Conservation (phyloP, 2,888 invertebrate genomes). For the Latheticus oryzae region DNA sequence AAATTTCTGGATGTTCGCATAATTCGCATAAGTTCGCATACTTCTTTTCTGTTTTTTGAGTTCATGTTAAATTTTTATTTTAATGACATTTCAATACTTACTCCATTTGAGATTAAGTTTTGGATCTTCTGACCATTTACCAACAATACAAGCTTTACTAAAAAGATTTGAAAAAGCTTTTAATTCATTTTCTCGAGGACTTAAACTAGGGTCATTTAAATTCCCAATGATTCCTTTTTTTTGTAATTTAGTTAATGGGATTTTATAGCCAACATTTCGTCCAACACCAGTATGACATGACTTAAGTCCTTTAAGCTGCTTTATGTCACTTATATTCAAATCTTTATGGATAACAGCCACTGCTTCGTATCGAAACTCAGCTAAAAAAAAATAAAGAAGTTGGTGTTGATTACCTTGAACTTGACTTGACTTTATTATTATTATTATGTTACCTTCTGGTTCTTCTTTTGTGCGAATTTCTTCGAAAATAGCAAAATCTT, state of each 20-base stretch:
- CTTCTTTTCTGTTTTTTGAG: constrained; percentile 71
- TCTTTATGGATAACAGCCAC: constrained; percentile 84
- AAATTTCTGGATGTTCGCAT: constrained; percentile 80
- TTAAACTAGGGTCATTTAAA: constrained; percentile 76
- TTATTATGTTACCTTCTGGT: constrained; percentile 76
- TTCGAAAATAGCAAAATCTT: constrained; percentile 80
- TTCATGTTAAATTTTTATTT: background rate
- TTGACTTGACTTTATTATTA: too few species aligned
- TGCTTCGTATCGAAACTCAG: constrained; percentile 83
- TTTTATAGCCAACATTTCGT: constrained; percentile 90
- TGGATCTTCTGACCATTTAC: constrained; percentile 82
- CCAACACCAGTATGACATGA: constrained; percentile 91
- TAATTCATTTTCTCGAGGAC: constrained; percentile 83
- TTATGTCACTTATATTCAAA: constrained; percentile 74
- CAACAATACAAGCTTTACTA: constrained; percentile 86
- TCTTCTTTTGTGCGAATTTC: constrained; percentile 83
- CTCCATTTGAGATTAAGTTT: constrained; percentile 78
- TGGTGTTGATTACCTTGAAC: constrained; percentile 6
- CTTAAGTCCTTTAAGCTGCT: constrained; percentile 79
- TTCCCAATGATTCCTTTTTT: constrained; percentile 75
- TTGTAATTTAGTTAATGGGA: constrained; percentile 81
- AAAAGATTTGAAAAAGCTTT: constrained; percentile 85
- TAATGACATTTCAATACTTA: constrained; percentile 63
- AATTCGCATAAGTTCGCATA: constrained; percentile 83
- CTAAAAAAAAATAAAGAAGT: constrained; percentile 63